phyloP scores from a whole-genome alignment of 2,888 invertebrate genomes.

The Syritta pipiens region DNA sequence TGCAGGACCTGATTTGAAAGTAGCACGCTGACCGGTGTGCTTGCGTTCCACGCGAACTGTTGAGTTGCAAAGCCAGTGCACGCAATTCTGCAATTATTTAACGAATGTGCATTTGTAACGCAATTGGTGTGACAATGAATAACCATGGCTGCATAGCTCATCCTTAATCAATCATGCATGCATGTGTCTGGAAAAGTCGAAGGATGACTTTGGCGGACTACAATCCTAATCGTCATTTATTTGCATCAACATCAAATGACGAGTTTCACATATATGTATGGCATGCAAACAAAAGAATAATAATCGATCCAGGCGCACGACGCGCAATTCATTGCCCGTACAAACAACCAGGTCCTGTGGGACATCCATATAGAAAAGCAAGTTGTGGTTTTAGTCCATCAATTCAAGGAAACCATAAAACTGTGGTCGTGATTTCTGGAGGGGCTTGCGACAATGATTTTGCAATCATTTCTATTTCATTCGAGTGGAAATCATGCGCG shows the following conservation, averaged over 20 bases:
- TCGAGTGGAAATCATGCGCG: conserved; percentile 1
- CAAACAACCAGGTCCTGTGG: no score
- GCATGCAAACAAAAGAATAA: no score
- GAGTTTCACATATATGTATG: no score
- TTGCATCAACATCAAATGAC: no score
- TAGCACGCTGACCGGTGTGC: no score
- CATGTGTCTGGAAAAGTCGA: neutral
- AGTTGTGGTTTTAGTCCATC: neutral
- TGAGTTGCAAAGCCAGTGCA: no score
- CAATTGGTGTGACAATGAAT: neutral
- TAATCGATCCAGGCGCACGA: no score
- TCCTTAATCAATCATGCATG: neutral
- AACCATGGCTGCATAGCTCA: neutral
- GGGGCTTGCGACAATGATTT: neutral
- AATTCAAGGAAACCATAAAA: conserved; percentile 1
- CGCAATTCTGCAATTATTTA: neutral
- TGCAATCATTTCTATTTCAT: neutral
- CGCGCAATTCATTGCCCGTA: no score
- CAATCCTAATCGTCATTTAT: no score
- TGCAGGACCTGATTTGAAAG: conserved; percentile 6
- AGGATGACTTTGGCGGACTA: no score
- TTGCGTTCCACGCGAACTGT: no score
- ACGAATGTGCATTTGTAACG: neutral
- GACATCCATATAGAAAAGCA: no score
- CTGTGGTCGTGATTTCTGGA: neutral